Evolutionary conservation across 2,888 invertebrate genomes (phyloP).

Genomic region (Trissolcus brochymenae): DNA sequence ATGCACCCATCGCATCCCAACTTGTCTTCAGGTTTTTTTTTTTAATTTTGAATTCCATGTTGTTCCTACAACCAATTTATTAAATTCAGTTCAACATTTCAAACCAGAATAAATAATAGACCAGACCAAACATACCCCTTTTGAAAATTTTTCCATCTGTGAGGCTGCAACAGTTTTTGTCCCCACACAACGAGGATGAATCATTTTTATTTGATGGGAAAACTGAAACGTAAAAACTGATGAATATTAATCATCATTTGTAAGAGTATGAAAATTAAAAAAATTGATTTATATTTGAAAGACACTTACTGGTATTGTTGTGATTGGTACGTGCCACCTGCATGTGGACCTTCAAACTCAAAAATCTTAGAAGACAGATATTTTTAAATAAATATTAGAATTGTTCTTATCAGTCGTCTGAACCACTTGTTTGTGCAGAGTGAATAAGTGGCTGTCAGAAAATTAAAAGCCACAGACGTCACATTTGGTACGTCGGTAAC

Average conservation of each 20-base stretch:
- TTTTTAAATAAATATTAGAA: slow-evolving; percentile 65
- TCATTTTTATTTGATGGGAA: slow-evolving; percentile 11
- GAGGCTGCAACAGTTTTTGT: slow-evolving; percentile 72
- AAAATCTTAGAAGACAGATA: slow-evolving; percentile 88
- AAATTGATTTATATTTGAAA: not conserved
- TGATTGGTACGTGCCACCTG: slow-evolving; percentile 85
- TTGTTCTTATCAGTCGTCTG: slow-evolving; percentile 74
- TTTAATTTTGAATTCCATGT: slow-evolving; percentile 76
- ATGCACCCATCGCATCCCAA: slow-evolving; percentile 91
- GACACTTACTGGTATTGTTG: slow-evolving; percentile 65
- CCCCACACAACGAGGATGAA: slow-evolving; percentile 39
- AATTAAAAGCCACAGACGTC: slow-evolving; percentile 86
- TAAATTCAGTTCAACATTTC: not conserved
- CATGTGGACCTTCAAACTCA: slow-evolving; percentile 89
- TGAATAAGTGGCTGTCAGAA: slow-evolving; percentile 82
- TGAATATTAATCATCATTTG: too few species aligned
- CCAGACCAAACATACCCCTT: slow-evolving; percentile 66
- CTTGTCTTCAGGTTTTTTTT: slow-evolving; percentile 84
- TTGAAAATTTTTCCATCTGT: slow-evolving; percentile 75
- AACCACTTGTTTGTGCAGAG: slow-evolving; percentile 85
- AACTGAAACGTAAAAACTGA: slow-evolving; percentile 11
- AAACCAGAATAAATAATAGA: not conserved
- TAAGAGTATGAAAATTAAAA: too few species aligned
- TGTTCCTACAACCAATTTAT: slow-evolving; percentile 72
- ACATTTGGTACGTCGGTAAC: slow-evolving; percentile 75